Conservation (phyloP, 92 coral and sea anemone genomes). For the Porites cylindrica region DNA sequence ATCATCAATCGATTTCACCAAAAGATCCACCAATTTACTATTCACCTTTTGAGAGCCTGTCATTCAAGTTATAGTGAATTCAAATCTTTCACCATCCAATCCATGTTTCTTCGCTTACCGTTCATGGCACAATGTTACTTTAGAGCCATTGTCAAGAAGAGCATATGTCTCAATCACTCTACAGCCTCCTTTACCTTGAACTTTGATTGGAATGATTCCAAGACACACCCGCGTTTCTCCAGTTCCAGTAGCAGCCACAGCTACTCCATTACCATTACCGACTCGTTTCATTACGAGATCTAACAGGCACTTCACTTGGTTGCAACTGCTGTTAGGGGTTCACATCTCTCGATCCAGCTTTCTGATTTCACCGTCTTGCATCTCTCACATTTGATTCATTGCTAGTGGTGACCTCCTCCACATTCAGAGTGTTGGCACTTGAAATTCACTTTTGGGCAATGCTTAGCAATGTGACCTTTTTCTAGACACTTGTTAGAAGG, state of each 20-base stretch:
- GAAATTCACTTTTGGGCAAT: too few relatives aligned
- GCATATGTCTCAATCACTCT: too few relatives aligned
- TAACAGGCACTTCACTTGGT: not conserved
- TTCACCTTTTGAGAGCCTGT: slow-evolving; percentile 64
- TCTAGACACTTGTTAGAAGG: slow-evolving; percentile 74
- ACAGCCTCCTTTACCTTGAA: too few relatives aligned
- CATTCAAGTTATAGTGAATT: slow-evolving; percentile 69
- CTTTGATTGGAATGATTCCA: slow-evolving; percentile 70
- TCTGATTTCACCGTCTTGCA: too few relatives aligned
- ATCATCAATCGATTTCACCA: slow-evolving; percentile 71
- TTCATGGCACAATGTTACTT: slow-evolving; percentile 51
- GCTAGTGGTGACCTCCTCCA: slow-evolving; percentile 59
- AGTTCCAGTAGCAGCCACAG: slow-evolving; percentile 62
- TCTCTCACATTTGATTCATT: slow-evolving; percentile 38
- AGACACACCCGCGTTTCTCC: slow-evolving; percentile 50
- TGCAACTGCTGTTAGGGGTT: too few relatives aligned
- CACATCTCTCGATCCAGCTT: too few relatives aligned
- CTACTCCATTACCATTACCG: not conserved
- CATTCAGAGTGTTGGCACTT: slow-evolving; percentile 20
- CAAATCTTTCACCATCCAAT: slow-evolving; percentile 51
- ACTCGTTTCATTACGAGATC: not conserved
- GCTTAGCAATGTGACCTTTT: slow-evolving; percentile 48
- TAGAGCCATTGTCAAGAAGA: too few relatives aligned
- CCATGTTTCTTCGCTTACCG: slow-evolving; percentile 42
- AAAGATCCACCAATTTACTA: slow-evolving; percentile 49